phyloP scores from a whole-genome alignment of 2,888 invertebrate species.

The Melikaiella ostensackeni region DNA sequence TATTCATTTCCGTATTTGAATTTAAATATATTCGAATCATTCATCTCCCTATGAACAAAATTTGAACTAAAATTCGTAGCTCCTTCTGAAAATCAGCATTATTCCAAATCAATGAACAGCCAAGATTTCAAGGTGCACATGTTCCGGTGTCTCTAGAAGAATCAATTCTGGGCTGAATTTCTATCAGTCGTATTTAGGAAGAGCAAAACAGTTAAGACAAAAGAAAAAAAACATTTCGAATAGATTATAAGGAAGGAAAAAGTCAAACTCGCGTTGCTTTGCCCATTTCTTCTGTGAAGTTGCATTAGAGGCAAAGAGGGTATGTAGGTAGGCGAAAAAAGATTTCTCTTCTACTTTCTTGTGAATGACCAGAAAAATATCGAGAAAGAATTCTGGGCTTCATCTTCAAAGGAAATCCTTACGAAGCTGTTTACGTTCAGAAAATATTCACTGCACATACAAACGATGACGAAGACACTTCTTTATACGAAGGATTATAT shows the following conservation, averaged over 20 bases:
- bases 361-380: conserved; percentile 16
- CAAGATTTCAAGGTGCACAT: conserved; percentile 9
- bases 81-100: background rate
- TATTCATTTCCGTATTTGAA: background rate
- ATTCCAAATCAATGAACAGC: background rate
- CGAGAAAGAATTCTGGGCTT: background rate
- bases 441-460: conserved; percentile 35
- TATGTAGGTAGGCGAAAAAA: background rate
- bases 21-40: background rate
- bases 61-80: background rate
- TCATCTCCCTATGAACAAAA: background rate
- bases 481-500: background rate
- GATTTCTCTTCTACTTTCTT: conserved; percentile 12
- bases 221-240: conserved; percentile 1
- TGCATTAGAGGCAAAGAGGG: background rate
- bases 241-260: background rate
- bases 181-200: background rate
- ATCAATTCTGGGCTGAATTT: conserved; percentile 5
- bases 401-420: conserved; percentile 42
- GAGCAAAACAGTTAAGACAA: background rate
- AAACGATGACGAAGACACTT: background rate
- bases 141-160: background rate
- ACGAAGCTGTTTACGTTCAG: conserved; percentile 39
- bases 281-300: conserved; percentile 18
- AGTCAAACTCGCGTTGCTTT: conserved; percentile 12